Evolutionary conservation across 2,113 vertebrate genomes (phyloP), one percentile per base, ranked within the genome.

Genomic region (Otus sunia): DNA sequence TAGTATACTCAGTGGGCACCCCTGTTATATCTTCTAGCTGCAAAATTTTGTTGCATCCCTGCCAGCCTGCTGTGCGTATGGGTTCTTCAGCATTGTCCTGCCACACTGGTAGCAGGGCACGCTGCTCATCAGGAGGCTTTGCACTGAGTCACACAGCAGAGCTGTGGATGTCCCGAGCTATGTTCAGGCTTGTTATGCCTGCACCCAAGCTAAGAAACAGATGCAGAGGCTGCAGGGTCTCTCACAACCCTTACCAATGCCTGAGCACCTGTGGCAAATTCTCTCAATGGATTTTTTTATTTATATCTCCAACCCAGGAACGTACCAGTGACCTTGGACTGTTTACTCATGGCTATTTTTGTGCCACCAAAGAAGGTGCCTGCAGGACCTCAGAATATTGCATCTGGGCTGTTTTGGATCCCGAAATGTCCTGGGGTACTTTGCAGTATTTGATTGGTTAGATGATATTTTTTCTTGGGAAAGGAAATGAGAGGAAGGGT

Each of bases 31-130:
- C 73, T 92, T 74, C 26, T 66, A 0, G 25, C 37, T 2, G 6
- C 23, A 81, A 69, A 77, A 62, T 29, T 55, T 20, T 60, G 12
- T 55, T 74, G 50, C 23, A 25, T 76, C 22, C 15, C 68, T 80
- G 29, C n/a, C 43, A 60, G 45, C n/a, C 63, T 74, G 39, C 27
- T 34, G 14, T 88, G 45, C 37, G 12, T 3, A 0, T 5, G 9
- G 18, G 8, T 55, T 19, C 63, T 55, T 69, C 49, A 36, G 32
- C 0, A 0, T 53, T 32, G 30, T 63, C 20, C 2, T 23, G 26
- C 85, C 2, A 2, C 34, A 2, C 36, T 32, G 41, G 16, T 34
- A 19, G 36, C 14, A 43, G 41, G 47, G 50, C 59, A 53, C 0
- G 0, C 39, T 32, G 36, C 10, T 68, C 39, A 34, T 34, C 36